Conservation (phyloP, 2,113 vertebrate species). For the Marcusenius ussheri region DNA sequence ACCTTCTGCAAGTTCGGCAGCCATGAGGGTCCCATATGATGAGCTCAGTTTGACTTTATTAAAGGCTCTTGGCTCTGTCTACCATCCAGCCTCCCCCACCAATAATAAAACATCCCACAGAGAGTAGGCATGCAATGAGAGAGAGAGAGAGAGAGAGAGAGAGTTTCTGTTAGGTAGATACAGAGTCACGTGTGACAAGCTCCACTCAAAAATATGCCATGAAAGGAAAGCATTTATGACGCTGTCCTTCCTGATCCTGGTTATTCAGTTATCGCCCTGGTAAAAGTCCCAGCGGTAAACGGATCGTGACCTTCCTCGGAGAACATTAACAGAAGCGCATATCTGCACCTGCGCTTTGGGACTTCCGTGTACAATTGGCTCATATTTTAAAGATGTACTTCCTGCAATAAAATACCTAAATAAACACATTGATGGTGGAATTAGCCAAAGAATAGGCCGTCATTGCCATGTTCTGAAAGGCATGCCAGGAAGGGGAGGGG, state of each 20-base stretch:
- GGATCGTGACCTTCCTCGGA: not conserved
- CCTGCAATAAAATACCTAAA: not conserved
- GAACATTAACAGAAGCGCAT: not conserved
- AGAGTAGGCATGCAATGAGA: not conserved
- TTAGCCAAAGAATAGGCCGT: not conserved
- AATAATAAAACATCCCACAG: not conserved
- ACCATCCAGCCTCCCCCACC: not conserved
- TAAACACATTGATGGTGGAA: not conserved
- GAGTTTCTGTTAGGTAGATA: not conserved
- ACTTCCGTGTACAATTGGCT: not conserved
- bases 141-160: too few relatives aligned
- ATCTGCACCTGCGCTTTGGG: not conserved
- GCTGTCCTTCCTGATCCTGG: not conserved
- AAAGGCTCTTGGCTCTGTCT: not conserved
- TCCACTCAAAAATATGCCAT: not conserved
- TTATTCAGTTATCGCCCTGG: not conserved
- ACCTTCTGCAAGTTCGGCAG: not conserved
- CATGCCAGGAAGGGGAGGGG: not conserved
- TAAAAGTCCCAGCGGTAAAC: not conserved
- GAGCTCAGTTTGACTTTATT: not conserved
- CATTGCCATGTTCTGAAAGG: not conserved
- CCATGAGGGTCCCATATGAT: not conserved
- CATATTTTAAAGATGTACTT: not conserved
- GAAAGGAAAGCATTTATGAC: not conserved
- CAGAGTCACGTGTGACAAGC: not conserved